Conservation (phyloP, 2,113 vertebrate species). For the Upupa epops region DNA sequence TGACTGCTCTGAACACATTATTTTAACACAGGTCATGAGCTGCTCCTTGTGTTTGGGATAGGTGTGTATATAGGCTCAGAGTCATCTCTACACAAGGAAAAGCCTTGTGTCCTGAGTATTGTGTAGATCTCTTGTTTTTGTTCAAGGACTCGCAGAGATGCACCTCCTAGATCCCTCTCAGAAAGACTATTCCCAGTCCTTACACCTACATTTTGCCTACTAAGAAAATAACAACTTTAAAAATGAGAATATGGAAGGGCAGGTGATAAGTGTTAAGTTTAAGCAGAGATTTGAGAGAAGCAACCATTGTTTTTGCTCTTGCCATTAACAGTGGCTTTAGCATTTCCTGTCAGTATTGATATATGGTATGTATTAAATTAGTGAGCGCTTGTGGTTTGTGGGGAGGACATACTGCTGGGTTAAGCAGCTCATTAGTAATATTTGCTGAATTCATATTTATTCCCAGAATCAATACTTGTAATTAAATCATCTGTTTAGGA, state of each 20-base stretch:
- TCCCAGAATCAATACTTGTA: slow-evolving; percentile 60
- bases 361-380: slow-evolving; percentile 7
- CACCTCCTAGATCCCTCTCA: neutral
- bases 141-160: neutral
- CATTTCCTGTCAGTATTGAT: slow-evolving; percentile 2
- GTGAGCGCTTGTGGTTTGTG: slow-evolving; percentile 17
- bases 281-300: neutral
- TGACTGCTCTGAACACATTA: neutral
- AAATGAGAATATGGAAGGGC: neutral
- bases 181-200: neutral
- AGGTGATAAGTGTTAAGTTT: neutral
- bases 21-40: neutral
- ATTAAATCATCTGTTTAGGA: slow-evolving; percentile 61
- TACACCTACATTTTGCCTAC: neutral
- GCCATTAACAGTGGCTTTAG: neutral
- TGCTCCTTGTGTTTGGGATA: neutral
- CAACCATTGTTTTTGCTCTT: neutral
- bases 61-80: neutral
- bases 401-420: slow-evolving; percentile 5
- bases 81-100: neutral
- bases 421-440: slow-evolving; percentile 51
- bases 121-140: neutral
- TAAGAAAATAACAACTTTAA: neutral
- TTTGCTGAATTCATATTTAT: slow-evolving; percentile 56
- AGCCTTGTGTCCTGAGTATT: neutral